These are phyloP conservation scores for Oceanodroma leucorhoa DNA, from an alignment of 2,797 vertebrate species.

Conservation along the genomic window DNA sequence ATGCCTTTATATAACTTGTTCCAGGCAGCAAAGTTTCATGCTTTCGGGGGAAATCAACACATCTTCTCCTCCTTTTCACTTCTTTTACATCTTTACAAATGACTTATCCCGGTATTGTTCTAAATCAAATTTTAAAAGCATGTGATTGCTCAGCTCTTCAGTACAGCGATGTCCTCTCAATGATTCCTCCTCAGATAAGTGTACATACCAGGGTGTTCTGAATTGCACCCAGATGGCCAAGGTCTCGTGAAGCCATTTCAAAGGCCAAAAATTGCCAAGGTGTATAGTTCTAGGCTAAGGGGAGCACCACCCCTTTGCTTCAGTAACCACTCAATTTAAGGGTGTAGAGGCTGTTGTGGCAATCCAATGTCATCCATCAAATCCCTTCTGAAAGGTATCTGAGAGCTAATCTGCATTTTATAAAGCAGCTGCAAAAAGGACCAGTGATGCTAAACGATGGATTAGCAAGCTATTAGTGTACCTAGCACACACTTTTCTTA, in stretches of 20 bases:
- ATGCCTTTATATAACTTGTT: not conserved
- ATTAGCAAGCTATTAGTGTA: not conserved
- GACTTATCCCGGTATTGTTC: not conserved
- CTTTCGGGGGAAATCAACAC: not conserved
- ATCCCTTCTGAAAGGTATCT: not conserved
- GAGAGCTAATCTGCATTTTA: not conserved
- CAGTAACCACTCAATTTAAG: not conserved
- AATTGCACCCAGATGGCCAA: not conserved
- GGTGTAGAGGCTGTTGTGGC: not conserved
- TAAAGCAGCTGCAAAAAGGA: not conserved
- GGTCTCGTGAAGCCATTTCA: not conserved
- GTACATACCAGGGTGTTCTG: rapidly evolving
- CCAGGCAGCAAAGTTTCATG: not conserved
- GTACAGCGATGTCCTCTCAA: not conserved
- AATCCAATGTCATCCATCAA: not conserved
- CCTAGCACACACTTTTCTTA: not conserved
- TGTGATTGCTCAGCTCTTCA: not conserved
- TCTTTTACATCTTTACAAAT: not conserved
- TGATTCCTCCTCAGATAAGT: not conserved
- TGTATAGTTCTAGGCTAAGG: not conserved
- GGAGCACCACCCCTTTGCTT: not conserved
- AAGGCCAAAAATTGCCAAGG: not conserved
- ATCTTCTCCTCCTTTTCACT: not conserved
- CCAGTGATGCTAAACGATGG: not conserved
- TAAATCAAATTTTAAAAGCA: not conserved